Evolutionary conservation across 2,113 vertebrate species (phyloP).

Genomic region (Ceyx cyanopectus): DNA sequence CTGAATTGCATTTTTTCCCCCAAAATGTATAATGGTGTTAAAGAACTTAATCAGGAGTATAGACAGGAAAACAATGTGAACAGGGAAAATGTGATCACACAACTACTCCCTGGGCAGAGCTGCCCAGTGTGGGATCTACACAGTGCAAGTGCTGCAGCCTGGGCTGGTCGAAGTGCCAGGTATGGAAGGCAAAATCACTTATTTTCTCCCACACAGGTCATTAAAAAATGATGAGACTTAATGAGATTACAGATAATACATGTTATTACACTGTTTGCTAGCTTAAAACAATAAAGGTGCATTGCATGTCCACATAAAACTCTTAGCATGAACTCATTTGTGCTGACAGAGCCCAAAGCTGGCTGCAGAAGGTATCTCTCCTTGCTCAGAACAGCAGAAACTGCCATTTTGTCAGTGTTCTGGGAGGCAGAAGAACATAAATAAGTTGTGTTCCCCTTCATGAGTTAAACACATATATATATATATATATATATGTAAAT

Average conservation of each 20-base stretch:
- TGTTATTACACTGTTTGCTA: neutral
- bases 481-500: neutral
- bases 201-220: neutral
- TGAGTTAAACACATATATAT: neutral
- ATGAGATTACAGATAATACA: neutral
- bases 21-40: neutral
- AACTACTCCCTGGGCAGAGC: neutral
- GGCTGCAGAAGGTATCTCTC: neutral
- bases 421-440: neutral
- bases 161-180: fast-evolving
- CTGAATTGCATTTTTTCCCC: neutral
- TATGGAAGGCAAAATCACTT: neutral
- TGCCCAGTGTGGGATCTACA: neutral
- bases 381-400: neutral
- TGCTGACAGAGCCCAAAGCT: neutral
- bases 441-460: neutral
- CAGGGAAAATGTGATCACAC: neutral
- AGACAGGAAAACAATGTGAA: neutral
- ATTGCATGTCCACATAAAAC: neutral
- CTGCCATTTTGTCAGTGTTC: neutral
- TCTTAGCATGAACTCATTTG: neutral
- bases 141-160: neutral
- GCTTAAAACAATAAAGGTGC: neutral
- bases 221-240: neutral
- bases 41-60: neutral